Percentiles rank a stretch among this genome's conserved stretches.
Conservation (phyloP, 2,797 vertebrate genomes). For the Picus viridis region DNA sequence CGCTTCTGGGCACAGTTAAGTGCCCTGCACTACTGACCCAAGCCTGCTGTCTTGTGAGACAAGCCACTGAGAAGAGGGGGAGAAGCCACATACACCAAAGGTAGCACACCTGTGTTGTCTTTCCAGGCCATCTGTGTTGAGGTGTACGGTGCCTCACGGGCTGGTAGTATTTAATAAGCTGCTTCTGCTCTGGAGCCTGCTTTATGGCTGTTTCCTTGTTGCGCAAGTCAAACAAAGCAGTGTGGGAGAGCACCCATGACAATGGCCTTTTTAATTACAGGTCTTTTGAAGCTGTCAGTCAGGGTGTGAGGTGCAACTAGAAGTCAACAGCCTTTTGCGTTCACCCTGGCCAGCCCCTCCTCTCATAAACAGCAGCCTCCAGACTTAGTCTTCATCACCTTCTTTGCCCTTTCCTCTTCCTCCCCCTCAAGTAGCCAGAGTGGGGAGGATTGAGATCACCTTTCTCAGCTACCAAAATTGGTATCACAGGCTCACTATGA, state of each 20-base stretch:
- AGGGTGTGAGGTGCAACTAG: neutral
- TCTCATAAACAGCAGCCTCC: neutral
- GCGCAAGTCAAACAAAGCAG: neutral
- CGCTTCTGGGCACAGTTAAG: neutral
- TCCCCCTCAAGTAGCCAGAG: neutral
- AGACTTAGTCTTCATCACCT: neutral
- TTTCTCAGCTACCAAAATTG: neutral
- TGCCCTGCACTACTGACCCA: neutral
- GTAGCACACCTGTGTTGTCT: neutral
- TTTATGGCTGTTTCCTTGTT: neutral
- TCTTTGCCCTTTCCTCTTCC: neutral
- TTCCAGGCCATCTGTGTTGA: neutral
- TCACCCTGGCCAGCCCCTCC: neutral
- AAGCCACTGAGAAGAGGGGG: neutral
- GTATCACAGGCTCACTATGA: neutral
- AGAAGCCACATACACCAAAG: neutral
- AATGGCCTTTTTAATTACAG: conserved; percentile 24
- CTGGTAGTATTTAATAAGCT: neutral
- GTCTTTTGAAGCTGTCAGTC: conserved; percentile 4
- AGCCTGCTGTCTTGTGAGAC: neutral
- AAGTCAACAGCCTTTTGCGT: neutral
- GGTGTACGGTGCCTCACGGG: neutral
- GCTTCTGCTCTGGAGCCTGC: neutral
- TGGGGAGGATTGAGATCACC: neutral
- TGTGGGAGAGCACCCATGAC: neutral